Evolutionary conservation across 2,888 invertebrate genomes (phyloP), one percentile per base, ranked within the genome.

Genomic region (Rhabditophanes sp.): DNA sequence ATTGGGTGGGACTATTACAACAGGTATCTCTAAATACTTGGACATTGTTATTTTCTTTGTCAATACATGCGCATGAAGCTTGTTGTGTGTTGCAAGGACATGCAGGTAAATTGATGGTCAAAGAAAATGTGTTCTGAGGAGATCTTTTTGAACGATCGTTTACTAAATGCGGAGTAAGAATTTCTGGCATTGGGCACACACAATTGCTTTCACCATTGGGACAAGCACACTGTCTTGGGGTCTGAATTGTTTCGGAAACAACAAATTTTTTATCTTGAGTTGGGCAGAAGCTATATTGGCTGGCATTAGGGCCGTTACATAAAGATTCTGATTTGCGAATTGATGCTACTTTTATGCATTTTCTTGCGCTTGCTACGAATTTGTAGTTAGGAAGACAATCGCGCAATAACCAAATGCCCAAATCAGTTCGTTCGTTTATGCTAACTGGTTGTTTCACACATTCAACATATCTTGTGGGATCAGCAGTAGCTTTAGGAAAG

Each of bases 321-420:
- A 60, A 48, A 25, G 46, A 40, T 39, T 61, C 53, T 41, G 57
- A 58, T 25, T 55, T 43, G 25, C 44, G 42, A 30, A 62, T 53
- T 16, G 53, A 53, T 31, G 55, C 42, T 25, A 48, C 41, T 19
- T 55, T 51, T 44, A 55, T 56, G 44, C 62, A 62, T 16, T 54
- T 47, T 21, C 51, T 46, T 6, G 46, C 44, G 2, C 54, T 53
- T 11, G 61, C 53, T 17, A 60, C 57, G 37, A 62, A 62, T 39
- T 56, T 50, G 44, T 53, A 56, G 25, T 55, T 56, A 15, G 51
- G 49, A 25, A 53, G 50, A 33, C 62, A 62, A 35, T 55, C 56
- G 21, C 58, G 50, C 11, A 58, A 44, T 16, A 52, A 43, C 62
- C 62, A 62, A 30, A 62, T 48, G 31, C 62, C 62, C 31, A 62